Conservation (phyloP, 2,797 vertebrate species). For the Leontopithecus rosalia region DNA sequence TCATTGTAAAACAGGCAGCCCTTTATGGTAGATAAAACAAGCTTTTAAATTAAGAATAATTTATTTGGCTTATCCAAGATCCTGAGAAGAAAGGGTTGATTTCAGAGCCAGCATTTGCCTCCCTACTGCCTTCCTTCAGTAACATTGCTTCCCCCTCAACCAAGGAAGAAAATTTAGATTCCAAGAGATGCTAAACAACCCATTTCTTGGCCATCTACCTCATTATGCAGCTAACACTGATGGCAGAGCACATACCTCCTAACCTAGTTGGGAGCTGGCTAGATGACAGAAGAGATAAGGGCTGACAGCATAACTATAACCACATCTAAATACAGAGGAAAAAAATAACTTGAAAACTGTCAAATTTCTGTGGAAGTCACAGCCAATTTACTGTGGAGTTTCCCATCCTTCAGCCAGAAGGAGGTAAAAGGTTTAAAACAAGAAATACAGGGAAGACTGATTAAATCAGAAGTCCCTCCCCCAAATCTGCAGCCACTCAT, state of each 20-base stretch:
- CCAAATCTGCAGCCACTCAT: background rate
- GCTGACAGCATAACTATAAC: constrained; percentile 72
- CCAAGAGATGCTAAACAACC: constrained; percentile 77
- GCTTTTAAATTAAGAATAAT: constrained; percentile 62
- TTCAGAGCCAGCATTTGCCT: constrained; percentile 83
- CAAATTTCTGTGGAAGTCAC: constrained; percentile 70
- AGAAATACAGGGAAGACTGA: constrained; percentile 54
- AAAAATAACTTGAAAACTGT: constrained; percentile 73
- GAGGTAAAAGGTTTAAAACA: constrained; percentile 62
- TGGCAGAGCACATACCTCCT: constrained; percentile 76
- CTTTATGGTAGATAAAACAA: background rate
- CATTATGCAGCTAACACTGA: constrained; percentile 81
- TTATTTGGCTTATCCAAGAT: constrained; percentile 62
- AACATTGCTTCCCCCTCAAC: constrained; percentile 75
- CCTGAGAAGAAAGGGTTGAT: constrained; percentile 64
- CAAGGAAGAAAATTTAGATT: constrained; percentile 59
- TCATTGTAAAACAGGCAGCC: background rate
- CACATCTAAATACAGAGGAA: constrained; percentile 69
- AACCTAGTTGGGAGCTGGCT: constrained; percentile 71
- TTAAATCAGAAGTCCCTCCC: constrained; percentile 46
- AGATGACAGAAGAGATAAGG: constrained; percentile 66
- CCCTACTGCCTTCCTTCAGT: constrained; percentile 81
- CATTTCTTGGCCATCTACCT: constrained; percentile 77
- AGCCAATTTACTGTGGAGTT: constrained; percentile 67
- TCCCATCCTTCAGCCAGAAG: constrained; percentile 61